Percentiles rank a stretch among this genome's conserved stretches.
Conservation (phyloP, 2,888 invertebrate species). For the Eilema griseolum region DNA sequence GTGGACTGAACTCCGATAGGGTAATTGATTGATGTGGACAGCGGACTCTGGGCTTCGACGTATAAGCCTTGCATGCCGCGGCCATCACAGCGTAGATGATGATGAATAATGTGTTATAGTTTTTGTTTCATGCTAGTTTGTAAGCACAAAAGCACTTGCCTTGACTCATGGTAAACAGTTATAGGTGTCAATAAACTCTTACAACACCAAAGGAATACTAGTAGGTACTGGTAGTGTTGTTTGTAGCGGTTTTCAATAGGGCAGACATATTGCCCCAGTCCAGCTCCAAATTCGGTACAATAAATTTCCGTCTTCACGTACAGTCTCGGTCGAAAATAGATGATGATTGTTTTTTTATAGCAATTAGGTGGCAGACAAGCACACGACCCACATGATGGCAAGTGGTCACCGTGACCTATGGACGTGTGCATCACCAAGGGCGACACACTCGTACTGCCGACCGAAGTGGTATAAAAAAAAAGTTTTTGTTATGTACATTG, state of each 20-base stretch:
- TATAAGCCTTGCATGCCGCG: not conserved
- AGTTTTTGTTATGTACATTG: too few relatives aligned
- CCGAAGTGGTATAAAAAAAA: too few relatives aligned
- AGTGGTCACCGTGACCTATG: too few relatives aligned
- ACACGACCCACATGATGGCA: too few relatives aligned
- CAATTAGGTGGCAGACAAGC: too few relatives aligned
- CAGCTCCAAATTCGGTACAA: not conserved
- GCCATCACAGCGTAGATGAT: not conserved
- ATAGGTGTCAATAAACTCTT: slow-evolving; percentile 4
- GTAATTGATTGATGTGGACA: too few relatives aligned
- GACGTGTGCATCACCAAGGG: too few relatives aligned
- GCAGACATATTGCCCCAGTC: not conserved
- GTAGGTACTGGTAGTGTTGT: not conserved
- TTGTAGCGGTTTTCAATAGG: not conserved
- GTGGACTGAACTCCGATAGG: too few relatives aligned
- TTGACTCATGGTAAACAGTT: not conserved
- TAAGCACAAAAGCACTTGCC: not conserved
- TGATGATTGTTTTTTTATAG: too few relatives aligned
- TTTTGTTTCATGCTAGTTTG: not conserved
- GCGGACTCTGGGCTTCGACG: not conserved
- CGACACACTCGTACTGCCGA: too few relatives aligned
- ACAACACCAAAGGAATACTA: not conserved
- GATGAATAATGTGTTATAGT: not conserved
- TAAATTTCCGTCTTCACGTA: not conserved
- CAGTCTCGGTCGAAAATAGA: not conserved